These are phyloP conservation scores for Doryteuthis pealeii DNA, from an alignment of 1,140 invertebrate species.

Conservation along the genomic window DNA sequence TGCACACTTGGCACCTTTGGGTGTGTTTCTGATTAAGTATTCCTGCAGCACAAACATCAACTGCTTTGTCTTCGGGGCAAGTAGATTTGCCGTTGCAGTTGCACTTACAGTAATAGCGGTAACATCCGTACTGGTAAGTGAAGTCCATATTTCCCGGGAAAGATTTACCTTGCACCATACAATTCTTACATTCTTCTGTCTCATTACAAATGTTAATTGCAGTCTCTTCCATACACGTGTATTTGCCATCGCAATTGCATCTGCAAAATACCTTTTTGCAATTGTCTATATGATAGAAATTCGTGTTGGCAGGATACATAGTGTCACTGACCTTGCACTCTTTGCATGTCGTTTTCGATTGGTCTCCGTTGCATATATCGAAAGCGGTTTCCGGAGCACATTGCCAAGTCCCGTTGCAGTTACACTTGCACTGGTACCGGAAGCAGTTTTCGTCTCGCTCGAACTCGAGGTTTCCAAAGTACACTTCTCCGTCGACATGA, in stretches of 20 bases:
- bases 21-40: background rate
- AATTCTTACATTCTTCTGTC: constrained; percentile 19
- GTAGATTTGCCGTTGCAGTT: background rate
- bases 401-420: constrained; percentile 43
- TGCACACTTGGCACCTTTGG: constrained; percentile 12
- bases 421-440: constrained; percentile 38
- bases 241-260: constrained; percentile 22
- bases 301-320: background rate
- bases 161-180: constrained; percentile 30
- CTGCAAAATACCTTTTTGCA: constrained; percentile 6
- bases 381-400: constrained; percentile 31
- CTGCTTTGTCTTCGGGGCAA: constrained; percentile 5
- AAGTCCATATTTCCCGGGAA: constrained; percentile 23
- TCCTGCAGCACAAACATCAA: constrained; percentile 15
- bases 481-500: constrained; percentile 16
- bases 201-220: constrained; percentile 11
- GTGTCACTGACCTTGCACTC: background rate
- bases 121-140: constrained; percentile 21
- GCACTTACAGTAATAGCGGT: background rate
- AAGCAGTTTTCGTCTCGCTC: constrained; percentile 19
- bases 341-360: constrained; percentile 16
- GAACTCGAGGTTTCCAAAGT: constrained; percentile 24
- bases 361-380: constrained; percentile 2
- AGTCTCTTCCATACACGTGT: constrained; percentile 10
- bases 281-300: background rate